Evolutionary conservation across 1,140 invertebrate genomes (phyloP), one percentile per base, ranked within the genome.

Genomic region (Trinorchestia longiramus): DNA sequence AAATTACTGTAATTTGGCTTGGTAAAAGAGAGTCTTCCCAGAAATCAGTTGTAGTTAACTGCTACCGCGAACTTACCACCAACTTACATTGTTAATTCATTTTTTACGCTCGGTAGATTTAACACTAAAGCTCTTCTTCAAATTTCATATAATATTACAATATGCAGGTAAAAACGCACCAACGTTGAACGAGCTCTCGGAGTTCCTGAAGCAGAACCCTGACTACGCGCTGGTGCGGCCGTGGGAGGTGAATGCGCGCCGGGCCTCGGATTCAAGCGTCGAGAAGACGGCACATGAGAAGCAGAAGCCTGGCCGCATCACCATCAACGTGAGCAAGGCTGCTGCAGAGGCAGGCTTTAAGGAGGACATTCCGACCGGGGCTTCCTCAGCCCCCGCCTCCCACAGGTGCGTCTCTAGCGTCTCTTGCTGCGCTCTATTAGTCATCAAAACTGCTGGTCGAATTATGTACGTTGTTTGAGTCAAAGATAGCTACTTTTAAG

Each of bases 121-220:
- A 8, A 8, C 47, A 53, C 6, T 19, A 19, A 6, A 53, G 47
- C 47, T 53, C 47, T 53, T 53, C 19, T 53, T 53, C 47, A 8
- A 53, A 53, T 53, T 53, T 53, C 19, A 6, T 53, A 53, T 8
- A 53, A 53, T 6, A 8, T 53, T 53, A 6, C 3, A 23, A 87
- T 97, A 97, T 97, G 95, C 95, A 98, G 98, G 98, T 44, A 97
- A 98, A 0, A 98, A 98, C 97, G 99, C 99, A 92, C 99, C 99
- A 8, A 98, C 98, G 41, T 98, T 98, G 43, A 98, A 98, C 44
- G 98, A 98, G 97, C 97, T 99, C 19, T 98, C 98, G 97, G 97
- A 98, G 23, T 99, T 99, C 99, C 97, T 99, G 17, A 98, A 98
- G 97, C 98, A 98, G 96, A 98, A 99, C 98, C 99, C 99, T 40